Evolutionary conservation across 2,113 vertebrate species (phyloP).

Genomic region (Toxotes chatareus): DNA sequence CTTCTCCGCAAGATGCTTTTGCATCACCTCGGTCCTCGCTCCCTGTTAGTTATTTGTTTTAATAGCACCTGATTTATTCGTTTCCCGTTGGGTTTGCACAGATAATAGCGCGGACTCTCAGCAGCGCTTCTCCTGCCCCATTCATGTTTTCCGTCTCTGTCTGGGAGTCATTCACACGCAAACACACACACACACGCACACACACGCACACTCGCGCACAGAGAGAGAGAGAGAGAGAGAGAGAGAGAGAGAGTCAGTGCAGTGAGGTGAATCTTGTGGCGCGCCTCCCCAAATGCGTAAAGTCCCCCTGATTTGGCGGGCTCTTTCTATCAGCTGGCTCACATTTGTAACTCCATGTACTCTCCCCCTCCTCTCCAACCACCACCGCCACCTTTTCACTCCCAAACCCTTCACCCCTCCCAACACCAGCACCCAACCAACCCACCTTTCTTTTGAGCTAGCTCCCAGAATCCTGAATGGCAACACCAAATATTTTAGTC

Average conservation of each 20-base stretch:
- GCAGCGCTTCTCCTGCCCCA: slow-evolving; percentile 32
- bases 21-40: neutral
- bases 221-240: neutral
- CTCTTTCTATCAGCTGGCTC: slow-evolving; percentile 74
- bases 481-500: slow-evolving; percentile 80
- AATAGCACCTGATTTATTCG: neutral
- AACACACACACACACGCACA: neutral
- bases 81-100: neutral
- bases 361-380: slow-evolving; percentile 24
- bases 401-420: slow-evolving; percentile 41
- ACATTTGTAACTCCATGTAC: slow-evolving; percentile 72
- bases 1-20: neutral
- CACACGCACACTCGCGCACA: neutral
- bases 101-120: slow-evolving; percentile 24
- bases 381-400: slow-evolving; percentile 19
- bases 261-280: slow-evolving; percentile 47
- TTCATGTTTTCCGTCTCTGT: slow-evolving; percentile 69
- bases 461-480: slow-evolving; percentile 80
- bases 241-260: slow-evolving; percentile 15
- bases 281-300: slow-evolving; percentile 59
- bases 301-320: slow-evolving; percentile 70
- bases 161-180: slow-evolving; percentile 56
- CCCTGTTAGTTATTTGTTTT: neutral
- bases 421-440: slow-evolving; percentile 12
- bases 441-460: slow-evolving; percentile 35